Percentiles rank a stretch among this genome's conserved stretches.
Conservation (phyloP, 2,113 vertebrate genomes). For the Lepus americanus region DNA sequence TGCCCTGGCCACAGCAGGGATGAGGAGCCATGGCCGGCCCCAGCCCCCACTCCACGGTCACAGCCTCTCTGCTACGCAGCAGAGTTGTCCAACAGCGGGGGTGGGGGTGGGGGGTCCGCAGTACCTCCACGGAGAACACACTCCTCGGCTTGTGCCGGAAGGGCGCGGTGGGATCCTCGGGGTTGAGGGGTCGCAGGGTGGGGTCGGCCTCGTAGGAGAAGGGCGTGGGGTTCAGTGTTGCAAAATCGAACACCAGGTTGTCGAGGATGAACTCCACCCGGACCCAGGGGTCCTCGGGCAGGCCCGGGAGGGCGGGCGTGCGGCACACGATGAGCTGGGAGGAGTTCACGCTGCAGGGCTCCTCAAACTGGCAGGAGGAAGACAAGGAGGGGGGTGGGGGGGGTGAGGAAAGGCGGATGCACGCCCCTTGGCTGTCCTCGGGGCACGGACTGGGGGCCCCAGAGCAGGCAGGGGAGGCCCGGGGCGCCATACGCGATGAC, state of each 20-base stretch:
- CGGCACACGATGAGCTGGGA: conserved; percentile 93
- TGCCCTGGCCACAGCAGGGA: neutral
- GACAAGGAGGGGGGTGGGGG: neutral
- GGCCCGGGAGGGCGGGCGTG: conserved; percentile 91
- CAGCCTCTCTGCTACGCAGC: too few species aligned
- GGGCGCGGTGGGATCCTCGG: conserved; percentile 90
- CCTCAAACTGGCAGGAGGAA: conserved; percentile 89
- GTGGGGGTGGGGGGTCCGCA: neutral
- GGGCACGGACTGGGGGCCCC: neutral
- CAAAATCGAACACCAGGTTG: conserved; percentile 95
- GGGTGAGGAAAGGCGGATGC: neutral
- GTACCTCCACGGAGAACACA: conserved; percentile 98
- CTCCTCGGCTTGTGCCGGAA: conserved; percentile 98
- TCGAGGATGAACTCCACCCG: conserved; percentile 95
- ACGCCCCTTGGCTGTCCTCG: neutral
- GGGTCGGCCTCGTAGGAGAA: conserved; percentile 96
- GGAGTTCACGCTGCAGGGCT: conserved; percentile 93
- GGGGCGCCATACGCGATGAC: conserved; percentile 85
- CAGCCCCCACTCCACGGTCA: neutral
- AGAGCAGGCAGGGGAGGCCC: neutral
- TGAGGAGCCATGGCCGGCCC: accelerated
- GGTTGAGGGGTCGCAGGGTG: conserved; percentile 90
- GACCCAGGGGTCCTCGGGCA: conserved; percentile 85
- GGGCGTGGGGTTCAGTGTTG: conserved; percentile 87
- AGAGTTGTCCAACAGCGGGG: neutral